phyloP scores from a whole-genome alignment of 1,140 invertebrate species.

The Philopotamus ludificatus region DNA sequence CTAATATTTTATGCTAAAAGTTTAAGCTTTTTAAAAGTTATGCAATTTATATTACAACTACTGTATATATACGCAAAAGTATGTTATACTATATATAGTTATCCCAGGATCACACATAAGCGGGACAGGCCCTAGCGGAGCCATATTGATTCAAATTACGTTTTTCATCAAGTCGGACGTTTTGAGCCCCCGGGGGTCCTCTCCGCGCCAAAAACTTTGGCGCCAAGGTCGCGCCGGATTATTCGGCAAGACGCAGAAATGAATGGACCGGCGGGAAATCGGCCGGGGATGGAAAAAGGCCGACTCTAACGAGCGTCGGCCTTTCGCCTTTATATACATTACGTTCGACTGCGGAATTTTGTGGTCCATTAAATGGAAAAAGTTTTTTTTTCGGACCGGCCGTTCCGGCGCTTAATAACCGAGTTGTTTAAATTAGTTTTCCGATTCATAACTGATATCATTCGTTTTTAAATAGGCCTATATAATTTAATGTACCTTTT shows the following conservation, averaged over 20 bases:
- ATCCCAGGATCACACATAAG: no score
- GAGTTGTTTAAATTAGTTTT: slow-evolving; percentile 22
- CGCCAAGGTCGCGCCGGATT: slow-evolving; percentile 30
- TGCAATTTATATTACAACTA: no score
- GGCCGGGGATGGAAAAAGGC: not conserved
- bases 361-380: slow-evolving; percentile 18
- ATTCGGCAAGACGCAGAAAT: slow-evolving; percentile 28
- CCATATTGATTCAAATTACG: not conserved
- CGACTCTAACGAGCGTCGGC: not conserved
- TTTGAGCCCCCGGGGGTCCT: not conserved
- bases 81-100: no score
- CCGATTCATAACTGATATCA: slow-evolving; percentile 5
- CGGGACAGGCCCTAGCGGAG: no score
- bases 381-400: slow-evolving; percentile 6
- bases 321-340: not conserved
- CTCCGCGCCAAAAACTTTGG: slow-evolving; percentile 19
- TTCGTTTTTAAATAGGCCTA: no score
- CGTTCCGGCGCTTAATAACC: slow-evolving; percentile 12
- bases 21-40: no score
- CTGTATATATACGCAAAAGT: no score
- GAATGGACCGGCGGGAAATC: slow-evolving; percentile 7
- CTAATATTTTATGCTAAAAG: no score
- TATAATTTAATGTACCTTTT: no score
- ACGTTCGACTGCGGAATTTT: not conserved
- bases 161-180: not conserved